phyloP scores from a whole-genome alignment of 2,113 vertebrate genomes.

The Damaliscus lunatus region DNA sequence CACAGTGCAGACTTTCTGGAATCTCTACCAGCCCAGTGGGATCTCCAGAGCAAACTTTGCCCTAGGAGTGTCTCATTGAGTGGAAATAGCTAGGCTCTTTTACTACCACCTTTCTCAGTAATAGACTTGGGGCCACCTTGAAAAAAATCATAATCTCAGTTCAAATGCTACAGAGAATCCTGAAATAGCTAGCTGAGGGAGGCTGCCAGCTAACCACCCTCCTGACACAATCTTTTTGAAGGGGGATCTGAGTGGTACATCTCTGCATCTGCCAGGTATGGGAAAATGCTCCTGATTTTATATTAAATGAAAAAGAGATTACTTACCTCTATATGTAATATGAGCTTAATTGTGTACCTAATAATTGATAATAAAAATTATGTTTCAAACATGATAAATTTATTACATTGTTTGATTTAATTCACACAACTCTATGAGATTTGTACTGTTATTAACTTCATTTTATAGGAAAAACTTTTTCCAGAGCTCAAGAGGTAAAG shows the following conservation, averaged over 20 bases:
- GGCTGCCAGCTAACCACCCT: neutral
- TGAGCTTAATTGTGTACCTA: neutral
- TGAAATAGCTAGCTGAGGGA: neutral
- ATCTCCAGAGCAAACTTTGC: neutral
- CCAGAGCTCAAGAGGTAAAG: neutral
- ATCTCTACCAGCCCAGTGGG: neutral
- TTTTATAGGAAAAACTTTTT: neutral
- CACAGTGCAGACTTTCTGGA: neutral
- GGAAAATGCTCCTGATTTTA: neutral
- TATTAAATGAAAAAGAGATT: neutral
- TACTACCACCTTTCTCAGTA: neutral
- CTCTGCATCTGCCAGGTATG: neutral
- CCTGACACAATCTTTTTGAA: neutral
- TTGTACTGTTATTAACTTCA: neutral
- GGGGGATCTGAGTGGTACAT: neutral
- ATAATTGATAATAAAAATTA: neutral
- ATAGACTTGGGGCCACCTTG: neutral
- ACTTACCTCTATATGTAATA: neutral
- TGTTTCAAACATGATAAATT: neutral
- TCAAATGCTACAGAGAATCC: neutral
- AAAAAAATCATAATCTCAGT: neutral
- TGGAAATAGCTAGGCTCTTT: neutral
- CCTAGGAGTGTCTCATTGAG: neutral
- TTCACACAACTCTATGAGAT: neutral
- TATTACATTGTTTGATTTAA: neutral